Base-by-base conservation (phyloP, 2,888 invertebrate species). In the Ochropleura plecta region DNA sequence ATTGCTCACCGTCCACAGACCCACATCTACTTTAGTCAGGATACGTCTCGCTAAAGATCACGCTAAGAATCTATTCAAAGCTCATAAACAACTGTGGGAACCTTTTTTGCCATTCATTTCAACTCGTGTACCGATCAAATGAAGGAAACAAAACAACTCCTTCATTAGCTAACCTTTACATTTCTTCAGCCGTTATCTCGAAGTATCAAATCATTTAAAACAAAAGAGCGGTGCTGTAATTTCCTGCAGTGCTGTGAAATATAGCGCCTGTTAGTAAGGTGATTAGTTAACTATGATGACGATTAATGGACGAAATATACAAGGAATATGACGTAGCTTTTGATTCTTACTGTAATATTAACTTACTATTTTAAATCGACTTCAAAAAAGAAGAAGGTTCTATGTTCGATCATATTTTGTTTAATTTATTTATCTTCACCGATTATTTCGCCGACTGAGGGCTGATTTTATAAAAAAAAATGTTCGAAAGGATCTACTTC, bases 171-270 rank as follows among this genome's bases (percentile, higher is more conserved):
- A 80, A 73, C 53, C 60, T 20, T 18, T 30, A 64, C 46, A 68
- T 82, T 80, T 76, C 69, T 75, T 71, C n/a, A 18, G 18, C n/a
- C 63, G 62, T 81, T 86, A 86, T 86, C 88, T 79, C 20, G 64
- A 73, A 75, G 70, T 79, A 84, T 82, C 85, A 84, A 86, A 88
- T 88, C 77, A 79, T 78, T 62, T 70, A 85, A 88, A 84, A 86
- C 82, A 87, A 87, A 84, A 78, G 79, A 68, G 51, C 42, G 67
- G 65, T 68, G 79, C 64, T 53, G 81, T 77, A 82, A 88, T 88
- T 84, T 86, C 79, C 87, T 82, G 69, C 65, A 73, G 72, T 51
- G 67, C 74, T 81, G 76, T 76, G 76, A 76, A 82, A 82, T 68
- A 75, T 71, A 71, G 55, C 53, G 44, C 69, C 59, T 55, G 76